Percentiles rank a stretch among this genome's conserved stretches.
Conservation (phyloP, 1,140 invertebrate genomes). For the Melanaphis sacchari region DNA sequence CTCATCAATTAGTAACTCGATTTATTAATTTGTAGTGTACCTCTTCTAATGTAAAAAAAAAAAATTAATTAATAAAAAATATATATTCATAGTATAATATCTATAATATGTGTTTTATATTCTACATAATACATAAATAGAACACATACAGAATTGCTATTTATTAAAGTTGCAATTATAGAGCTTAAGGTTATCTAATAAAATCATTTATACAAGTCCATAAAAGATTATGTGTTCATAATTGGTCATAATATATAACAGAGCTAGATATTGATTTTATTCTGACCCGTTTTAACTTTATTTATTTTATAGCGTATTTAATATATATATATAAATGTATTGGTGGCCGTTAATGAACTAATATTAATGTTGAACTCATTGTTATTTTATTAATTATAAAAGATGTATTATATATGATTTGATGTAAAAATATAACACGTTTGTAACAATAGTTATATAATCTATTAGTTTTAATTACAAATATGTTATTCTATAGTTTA, state of each 20-base stretch:
- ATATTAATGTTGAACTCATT: neutral
- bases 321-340: neutral
- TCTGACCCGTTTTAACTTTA: neutral
- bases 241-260: neutral
- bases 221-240: constrained; percentile 21
- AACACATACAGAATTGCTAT: neutral
- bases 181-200: constrained; percentile 26
- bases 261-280: constrained; percentile 11
- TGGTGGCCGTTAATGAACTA: neutral
- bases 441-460: neutral
- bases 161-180: neutral
- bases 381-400: neutral
- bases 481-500: neutral
- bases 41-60: neutral
- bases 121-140: neutral
- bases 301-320: neutral
- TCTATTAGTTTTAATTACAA: neutral
- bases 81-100: neutral
- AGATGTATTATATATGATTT: neutral
- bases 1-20: neutral
- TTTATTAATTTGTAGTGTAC: neutral
- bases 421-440: neutral
- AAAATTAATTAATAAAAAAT: neutral
- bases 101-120: neutral
- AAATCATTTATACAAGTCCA: neutral